A percentile compares a stretch with the other conserved stretches of the same genome.
phyloP scores from a whole-genome alignment of 2,113 vertebrate species.

The Corythornis cristatus region DNA sequence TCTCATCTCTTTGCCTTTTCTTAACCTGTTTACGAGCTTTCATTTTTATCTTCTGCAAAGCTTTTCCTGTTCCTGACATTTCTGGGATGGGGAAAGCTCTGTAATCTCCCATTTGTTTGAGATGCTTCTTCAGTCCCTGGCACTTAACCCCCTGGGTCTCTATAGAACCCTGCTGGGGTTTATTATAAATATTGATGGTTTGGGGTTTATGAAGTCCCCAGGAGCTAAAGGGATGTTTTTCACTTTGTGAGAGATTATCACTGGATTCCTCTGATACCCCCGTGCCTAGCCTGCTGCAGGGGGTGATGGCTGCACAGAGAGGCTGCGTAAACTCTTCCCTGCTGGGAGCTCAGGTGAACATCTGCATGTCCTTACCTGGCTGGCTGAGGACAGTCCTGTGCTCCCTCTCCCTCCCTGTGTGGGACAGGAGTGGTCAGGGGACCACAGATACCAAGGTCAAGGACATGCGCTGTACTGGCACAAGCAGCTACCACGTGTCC shows the following conservation, averaged over 20 bases:
- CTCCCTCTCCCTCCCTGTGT: not conserved
- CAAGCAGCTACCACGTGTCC: not conserved
- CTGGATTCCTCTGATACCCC: not conserved
- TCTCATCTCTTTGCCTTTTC: not conserved
- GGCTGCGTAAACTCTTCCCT: not conserved
- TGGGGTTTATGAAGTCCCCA: not conserved
- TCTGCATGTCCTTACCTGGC: not conserved
- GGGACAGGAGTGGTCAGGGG: not conserved
- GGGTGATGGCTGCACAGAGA: fast-evolving
- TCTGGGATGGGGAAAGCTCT: not conserved
- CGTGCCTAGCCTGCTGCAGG: not conserved
- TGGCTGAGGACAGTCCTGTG: fast-evolving
- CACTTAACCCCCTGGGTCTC: fast-evolving
- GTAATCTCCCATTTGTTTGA: not conserved
- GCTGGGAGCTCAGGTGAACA: fast-evolving
- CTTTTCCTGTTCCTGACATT: not conserved
- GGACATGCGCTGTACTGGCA: fast-evolving
- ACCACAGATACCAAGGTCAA: not conserved
- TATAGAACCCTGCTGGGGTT: not conserved
- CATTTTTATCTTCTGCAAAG: not conserved
- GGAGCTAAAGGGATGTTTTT: not conserved
- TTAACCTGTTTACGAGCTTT: not conserved
- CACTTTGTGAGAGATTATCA: not conserved
- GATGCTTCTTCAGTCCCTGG: not conserved
- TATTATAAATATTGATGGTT: not conserved